Conservation (phyloP, 2,888 invertebrate species). For the Drosophila barbarae region DNA sequence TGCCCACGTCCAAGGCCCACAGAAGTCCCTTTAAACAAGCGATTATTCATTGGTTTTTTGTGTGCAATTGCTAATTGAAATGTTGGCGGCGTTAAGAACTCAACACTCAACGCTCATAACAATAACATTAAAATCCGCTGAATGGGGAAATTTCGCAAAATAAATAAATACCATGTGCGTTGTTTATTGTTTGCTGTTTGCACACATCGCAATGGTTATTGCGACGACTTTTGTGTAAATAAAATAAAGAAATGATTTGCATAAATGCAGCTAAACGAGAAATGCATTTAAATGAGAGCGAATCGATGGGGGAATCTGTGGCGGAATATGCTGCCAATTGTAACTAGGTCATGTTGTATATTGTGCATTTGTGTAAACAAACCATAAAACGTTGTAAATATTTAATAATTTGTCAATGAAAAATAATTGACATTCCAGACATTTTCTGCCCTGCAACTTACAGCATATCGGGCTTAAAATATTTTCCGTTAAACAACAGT, state of each 20-base stretch:
- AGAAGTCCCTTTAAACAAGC: conserved; percentile 79
- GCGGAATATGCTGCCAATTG: conserved; percentile 8
- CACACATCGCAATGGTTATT: conserved; percentile 18
- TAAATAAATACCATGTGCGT: conserved; percentile 13
- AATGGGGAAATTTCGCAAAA: conserved; percentile 46
- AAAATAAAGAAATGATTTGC: conserved; percentile 37
- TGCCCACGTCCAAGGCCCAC: conserved; percentile 83
- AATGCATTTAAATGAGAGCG: conserved; percentile 42
- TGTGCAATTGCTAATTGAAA: conserved; percentile 55
- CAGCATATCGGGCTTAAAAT: conserved; percentile 1
- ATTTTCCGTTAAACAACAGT: neutral
- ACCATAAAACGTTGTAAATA: conserved; percentile 9
- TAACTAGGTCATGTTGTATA: conserved; percentile 10
- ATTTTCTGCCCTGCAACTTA: conserved; percentile 4
- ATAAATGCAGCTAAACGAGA: conserved; percentile 30
- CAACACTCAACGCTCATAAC: conserved; percentile 19
- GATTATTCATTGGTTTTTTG: conserved; percentile 11
- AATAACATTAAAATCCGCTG: conserved; percentile 24
- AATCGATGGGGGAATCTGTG: conserved; percentile 7
- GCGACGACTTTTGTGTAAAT: conserved; percentile 36
- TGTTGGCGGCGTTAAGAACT: conserved; percentile 12
- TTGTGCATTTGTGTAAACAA: conserved; percentile 8
- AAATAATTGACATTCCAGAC: conserved; percentile 2
- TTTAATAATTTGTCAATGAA: conserved; percentile 4
- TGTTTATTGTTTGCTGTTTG: conserved; percentile 18